These are phyloP conservation scores for Poeciliopsis prolifica DNA, from an alignment of 2,113 vertebrate genomes.

Conservation along the genomic window DNA sequence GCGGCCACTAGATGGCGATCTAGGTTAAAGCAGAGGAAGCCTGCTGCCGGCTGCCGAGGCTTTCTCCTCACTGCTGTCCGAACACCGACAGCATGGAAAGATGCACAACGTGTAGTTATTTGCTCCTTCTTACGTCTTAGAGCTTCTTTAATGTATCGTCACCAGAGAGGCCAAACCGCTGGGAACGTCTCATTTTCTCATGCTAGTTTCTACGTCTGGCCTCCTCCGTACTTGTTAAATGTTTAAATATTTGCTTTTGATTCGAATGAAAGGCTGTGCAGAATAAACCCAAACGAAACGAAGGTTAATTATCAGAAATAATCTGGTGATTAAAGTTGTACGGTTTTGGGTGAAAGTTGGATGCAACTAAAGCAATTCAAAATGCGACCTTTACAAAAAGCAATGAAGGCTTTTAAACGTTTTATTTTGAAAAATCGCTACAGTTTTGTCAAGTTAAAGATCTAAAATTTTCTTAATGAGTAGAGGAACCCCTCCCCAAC, in stretches of 20 bases:
- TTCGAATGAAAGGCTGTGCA: background rate
- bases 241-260: background rate
- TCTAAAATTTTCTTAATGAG: no score
- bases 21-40: conserved; percentile 63
- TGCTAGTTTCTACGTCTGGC: conserved; percentile 7
- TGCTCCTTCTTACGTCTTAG: background rate
- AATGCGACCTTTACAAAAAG: no score
- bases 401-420: no score
- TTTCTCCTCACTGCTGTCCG: conserved; percentile 39
- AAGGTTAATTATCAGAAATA: background rate
- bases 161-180: conserved; percentile 2
- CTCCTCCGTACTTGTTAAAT: background rate
- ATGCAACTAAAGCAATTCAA: background rate
- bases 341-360: background rate
- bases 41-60: conserved; percentile 29
- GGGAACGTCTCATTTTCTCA: background rate
- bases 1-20: conserved; percentile 74
- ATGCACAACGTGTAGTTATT: conserved; percentile 2
- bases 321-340: background rate
- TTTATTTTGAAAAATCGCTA: no score
- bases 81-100: conserved; percentile 26
- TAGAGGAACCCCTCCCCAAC: no score
- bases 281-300: background rate
- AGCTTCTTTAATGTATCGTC: conserved; percentile 2
- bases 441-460: no score